Percentiles rank a stretch among this genome's conserved stretches.
Evolutionary conservation across 2,113 vertebrate species (phyloP).

Genomic region (Raphicerus campestris): DNA sequence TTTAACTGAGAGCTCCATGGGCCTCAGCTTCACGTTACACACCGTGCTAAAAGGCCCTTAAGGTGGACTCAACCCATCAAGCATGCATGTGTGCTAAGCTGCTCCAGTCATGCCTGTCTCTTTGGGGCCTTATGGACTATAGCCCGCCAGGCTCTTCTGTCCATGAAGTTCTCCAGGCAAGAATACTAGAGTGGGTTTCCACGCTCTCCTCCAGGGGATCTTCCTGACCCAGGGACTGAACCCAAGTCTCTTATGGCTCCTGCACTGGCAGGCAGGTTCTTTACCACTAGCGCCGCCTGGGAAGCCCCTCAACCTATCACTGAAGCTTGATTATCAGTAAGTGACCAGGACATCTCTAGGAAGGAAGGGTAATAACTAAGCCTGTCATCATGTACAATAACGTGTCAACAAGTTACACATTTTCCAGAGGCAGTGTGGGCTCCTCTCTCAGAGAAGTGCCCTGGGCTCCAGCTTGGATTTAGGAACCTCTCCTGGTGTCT

Average conservation of each 20-base stretch:
- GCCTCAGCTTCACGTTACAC: not conserved
- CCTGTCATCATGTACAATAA: not conserved
- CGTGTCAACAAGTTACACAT: accelerated
- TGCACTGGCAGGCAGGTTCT: not conserved
- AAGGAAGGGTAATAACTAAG: not conserved
- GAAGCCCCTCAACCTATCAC: not conserved
- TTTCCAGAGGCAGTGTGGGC: accelerated
- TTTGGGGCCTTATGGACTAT: not conserved
- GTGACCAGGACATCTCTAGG: not conserved
- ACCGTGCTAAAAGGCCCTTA: accelerated
- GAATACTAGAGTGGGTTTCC: not conserved
- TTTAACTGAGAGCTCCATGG: too few relatives aligned
- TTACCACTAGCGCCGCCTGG: not conserved
- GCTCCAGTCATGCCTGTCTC: not conserved
- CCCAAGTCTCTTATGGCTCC: not conserved
- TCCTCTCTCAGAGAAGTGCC: not conserved
- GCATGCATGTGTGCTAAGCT: accelerated
- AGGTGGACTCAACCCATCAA: not conserved
- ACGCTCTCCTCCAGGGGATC: not conserved
- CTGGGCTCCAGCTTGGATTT: not conserved
- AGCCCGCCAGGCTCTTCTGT: not conserved
- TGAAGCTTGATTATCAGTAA: not conserved
- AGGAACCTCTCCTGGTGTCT: not conserved
- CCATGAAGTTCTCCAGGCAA: not conserved
- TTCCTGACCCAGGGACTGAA: not conserved